A percentile compares a stretch with the other conserved stretches of the same genome.
Evolutionary conservation across 2,888 invertebrate genomes (phyloP).

Genomic region (Agrotis segetum): DNA sequence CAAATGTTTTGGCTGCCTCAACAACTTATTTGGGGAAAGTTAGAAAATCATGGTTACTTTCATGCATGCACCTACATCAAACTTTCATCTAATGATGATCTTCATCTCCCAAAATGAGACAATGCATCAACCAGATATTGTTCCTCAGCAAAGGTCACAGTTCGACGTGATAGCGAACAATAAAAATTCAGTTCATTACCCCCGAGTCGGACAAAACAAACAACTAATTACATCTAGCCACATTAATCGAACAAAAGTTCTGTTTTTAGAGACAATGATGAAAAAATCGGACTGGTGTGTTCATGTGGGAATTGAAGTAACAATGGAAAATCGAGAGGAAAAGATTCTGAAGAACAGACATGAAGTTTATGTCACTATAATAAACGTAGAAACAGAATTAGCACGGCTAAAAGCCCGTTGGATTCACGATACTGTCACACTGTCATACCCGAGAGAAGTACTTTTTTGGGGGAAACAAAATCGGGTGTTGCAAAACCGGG

Average conservation of each 20-base stretch:
- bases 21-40: not conserved
- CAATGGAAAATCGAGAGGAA: constrained; percentile 21
- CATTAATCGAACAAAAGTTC: constrained; percentile 20
- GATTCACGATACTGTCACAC: too few species aligned
- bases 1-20: not conserved
- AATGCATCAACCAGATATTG: constrained; percentile 9
- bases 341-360: not conserved
- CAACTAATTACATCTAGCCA: constrained; percentile 43
- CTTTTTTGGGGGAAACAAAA: too few species aligned
- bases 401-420: too few species aligned
- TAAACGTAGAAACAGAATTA: not conserved
- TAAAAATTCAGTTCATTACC: constrained; percentile 50
- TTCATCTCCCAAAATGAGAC: constrained; percentile 19
- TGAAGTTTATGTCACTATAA: not conserved
- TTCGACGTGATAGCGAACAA: constrained; percentile 40
- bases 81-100: not conserved
- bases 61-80: not conserved
- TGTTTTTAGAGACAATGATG: constrained; percentile 18
- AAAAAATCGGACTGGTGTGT: constrained; percentile 35
- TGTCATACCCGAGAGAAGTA: too few species aligned
- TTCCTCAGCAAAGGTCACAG: constrained; percentile 47
- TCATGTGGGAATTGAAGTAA: constrained; percentile 35
- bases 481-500: too few species aligned
- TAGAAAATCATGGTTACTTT: not conserved
- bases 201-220: constrained; percentile 42